A percentile compares a stretch with the other conserved stretches of the same genome.
Conservation (phyloP, 2,113 vertebrate genomes). For the Lagopus leucura region DNA sequence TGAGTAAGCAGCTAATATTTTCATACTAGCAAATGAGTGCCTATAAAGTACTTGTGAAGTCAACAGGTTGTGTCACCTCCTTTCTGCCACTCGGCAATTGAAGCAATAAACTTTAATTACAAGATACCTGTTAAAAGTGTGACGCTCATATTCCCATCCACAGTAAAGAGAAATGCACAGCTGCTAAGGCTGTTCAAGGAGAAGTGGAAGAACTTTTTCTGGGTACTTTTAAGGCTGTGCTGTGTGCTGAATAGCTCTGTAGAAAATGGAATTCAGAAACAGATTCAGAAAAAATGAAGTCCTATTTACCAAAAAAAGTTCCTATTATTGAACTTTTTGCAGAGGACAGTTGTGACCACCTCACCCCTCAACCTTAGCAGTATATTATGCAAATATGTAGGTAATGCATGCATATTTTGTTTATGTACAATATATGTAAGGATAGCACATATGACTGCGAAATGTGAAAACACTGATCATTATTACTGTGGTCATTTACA, state of each 20-base stretch:
- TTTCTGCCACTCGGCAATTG: neutral
- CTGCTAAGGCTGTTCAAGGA: neutral
- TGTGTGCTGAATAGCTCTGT: neutral
- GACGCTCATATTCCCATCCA: neutral
- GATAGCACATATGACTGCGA: neutral
- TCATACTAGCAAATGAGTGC: neutral
- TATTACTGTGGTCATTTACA: neutral
- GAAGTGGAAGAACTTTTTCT: neutral
- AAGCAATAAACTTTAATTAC: neutral
- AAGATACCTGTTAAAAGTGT: neutral
- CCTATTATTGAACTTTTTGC: neutral
- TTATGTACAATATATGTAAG: neutral
- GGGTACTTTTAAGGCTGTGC: neutral
- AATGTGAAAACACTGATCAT: neutral
- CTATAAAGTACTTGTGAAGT: neutral
- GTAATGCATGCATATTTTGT: neutral
- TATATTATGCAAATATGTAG: rapidly evolving
- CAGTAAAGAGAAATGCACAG: neutral
- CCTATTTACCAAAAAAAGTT: neutral
- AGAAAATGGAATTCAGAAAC: neutral
- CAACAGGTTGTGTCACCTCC: neutral
- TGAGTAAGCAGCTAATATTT: neutral
- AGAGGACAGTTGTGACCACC: neutral
- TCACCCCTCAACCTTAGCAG: neutral
- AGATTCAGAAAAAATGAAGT: neutral